Base-by-base conservation (phyloP, 2,113 vertebrate species). In the Eptesicus fuscus region DNA sequence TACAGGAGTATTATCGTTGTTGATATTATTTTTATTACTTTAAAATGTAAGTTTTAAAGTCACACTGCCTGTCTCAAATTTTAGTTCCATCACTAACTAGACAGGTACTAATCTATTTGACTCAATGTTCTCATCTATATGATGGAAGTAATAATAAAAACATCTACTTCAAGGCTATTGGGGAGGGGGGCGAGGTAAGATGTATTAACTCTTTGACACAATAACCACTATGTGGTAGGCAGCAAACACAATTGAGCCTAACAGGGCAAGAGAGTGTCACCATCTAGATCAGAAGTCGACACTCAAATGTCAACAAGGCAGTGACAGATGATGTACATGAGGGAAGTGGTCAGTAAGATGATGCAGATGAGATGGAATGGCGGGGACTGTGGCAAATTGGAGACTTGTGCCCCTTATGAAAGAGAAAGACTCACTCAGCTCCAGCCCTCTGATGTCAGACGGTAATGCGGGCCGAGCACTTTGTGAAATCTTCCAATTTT, bases 91-190 rank as follows among this genome's bases (percentile, higher is more conserved):
- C 40, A 28, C n/a, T 61, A 71, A 13, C 32, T 82, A 78, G 44
- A 47, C 47, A 85, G 51, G 49, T n/a, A 61, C 5, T 85, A n/a
- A 77, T 61, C 30, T 65, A 71, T 49, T 25, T 90, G 35, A 9
- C 32, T 67, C 70, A 56, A 23, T 53, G 23, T 79, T 51, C 37
- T 78, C 76, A 87, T 56, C 44, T 40, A 76, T 35, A 23, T 42
- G 74, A 89, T 49, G 35, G 7, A 89, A 94, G 40, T 76, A 84
- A 92, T 91, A 47, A 85, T 40, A 85, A 49, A 90, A 96, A 91
- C 32, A 88, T 47, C 49, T 65, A 37, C 32, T 89, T 94, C 9
- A 56, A 95, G 25, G 51, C 25, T 69, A 49, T 1, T 53, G 4
- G 53, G 53, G 53, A 6, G 18, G 20, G 53, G 18, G 7, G 20